Evolutionary conservation across 2,888 invertebrate species (phyloP).

Genomic region (Podabrus alpinus): DNA sequence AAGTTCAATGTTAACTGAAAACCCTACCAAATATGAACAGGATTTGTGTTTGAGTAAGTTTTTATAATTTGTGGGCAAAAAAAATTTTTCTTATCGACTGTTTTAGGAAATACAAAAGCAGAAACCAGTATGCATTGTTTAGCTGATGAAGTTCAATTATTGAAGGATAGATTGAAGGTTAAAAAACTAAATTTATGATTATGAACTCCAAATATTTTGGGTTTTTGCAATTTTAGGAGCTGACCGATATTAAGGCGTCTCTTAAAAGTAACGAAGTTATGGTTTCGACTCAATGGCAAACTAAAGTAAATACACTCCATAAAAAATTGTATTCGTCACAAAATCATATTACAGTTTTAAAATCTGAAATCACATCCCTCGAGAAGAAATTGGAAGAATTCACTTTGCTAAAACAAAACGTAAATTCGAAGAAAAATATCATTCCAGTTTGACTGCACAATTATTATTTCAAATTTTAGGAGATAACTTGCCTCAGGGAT

Average conservation of each 20-base stretch:
- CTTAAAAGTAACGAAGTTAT: slow-evolving; percentile 29
- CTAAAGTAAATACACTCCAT: slow-evolving; percentile 24
- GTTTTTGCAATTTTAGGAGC: slow-evolving; percentile 6
- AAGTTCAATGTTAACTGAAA: slow-evolving; percentile 21
- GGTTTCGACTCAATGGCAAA: slow-evolving; percentile 33
- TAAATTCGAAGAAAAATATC: neutral
- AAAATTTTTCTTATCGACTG: neutral
- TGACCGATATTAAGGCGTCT: slow-evolving; percentile 29
- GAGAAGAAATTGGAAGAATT: slow-evolving; percentile 29
- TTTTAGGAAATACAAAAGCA: slow-evolving; percentile 26
- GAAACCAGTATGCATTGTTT: slow-evolving; percentile 29
- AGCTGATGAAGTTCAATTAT: slow-evolving; percentile 26
- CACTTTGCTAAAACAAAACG: slow-evolving; percentile 20
- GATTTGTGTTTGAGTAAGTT: slow-evolving; percentile 25
- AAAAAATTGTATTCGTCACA: slow-evolving; percentile 27
- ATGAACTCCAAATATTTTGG: neutral
- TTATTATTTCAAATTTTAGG: slow-evolving; percentile 12
- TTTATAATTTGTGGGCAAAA: too few species aligned
- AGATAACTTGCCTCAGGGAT: slow-evolving; percentile 20
- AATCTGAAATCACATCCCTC: slow-evolving; percentile 19
- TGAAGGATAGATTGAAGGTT: slow-evolving; percentile 31
- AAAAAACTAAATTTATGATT: neutral
- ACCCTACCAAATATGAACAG: slow-evolving; percentile 27
- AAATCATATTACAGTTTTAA: slow-evolving; percentile 23
- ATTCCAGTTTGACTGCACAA: neutral